phyloP scores from a whole-genome alignment of 2,113 vertebrate species.

The Sclerurus mexicanus region DNA sequence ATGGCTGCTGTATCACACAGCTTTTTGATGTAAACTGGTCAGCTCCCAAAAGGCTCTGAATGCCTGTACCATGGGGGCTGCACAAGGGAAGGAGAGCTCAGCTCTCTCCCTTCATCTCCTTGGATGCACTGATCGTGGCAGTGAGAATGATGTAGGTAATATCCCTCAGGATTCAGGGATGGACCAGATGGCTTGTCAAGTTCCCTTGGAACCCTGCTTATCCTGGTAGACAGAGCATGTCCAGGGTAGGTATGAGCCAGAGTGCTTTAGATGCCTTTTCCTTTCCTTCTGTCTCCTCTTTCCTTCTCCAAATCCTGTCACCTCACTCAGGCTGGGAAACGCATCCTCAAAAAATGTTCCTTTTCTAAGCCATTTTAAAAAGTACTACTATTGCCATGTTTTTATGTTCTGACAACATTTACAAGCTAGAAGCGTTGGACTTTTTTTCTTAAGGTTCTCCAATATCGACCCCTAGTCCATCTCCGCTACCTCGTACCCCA shows the following conservation, averaged over 20 bases:
- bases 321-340: neutral
- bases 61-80: neutral
- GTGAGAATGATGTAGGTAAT: neutral
- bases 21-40: neutral
- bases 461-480: slow-evolving; percentile 95
- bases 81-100: neutral
- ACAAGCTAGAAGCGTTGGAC: slow-evolving; percentile 48
- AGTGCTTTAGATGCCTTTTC: neutral
- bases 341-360: neutral
- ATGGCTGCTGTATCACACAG: neutral
- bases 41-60: neutral
- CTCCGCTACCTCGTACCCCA: slow-evolving; percentile 90
- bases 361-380: neutral
- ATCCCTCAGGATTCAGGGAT: neutral
- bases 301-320: neutral
- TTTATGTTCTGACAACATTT: slow-evolving; percentile 20
- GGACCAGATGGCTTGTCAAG: neutral
- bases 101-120: neutral
- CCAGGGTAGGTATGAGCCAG: neutral
- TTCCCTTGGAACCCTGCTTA: neutral
- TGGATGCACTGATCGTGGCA: neutral
- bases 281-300: neutral
- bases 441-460: slow-evolving; percentile 86
- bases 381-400: neutral
- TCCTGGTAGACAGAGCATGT: neutral